Evolutionary conservation across 2,113 vertebrate species (phyloP), one percentile per base, ranked within the genome.

Genomic region (Laticauda laticaudata): DNA sequence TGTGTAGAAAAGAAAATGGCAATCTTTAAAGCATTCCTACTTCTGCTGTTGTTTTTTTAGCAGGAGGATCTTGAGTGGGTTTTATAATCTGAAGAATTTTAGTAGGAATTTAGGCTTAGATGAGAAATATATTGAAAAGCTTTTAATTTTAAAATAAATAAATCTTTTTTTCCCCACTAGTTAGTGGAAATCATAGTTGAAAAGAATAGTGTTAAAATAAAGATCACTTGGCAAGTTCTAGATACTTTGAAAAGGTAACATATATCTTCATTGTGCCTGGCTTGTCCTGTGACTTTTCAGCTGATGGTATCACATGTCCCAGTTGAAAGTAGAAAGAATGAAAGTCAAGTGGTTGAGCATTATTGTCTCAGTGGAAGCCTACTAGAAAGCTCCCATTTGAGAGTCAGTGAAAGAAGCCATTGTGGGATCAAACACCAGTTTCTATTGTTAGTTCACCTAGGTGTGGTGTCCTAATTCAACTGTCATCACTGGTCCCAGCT

Each of bases 171-270:
- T 24, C 26, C 15, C 75, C 53, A 57, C 5, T 81, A 43, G 14
- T 89, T 56, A 43, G n/a, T 55, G 29, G 53, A 56, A 55, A n/a
- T 56, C n/a, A 93, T 95, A 93, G 92, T 96, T 59, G 93, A 95
- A 92, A 92, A 93, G 96, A 94, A 94, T 59, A 48, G 9, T 29
- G 26, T 55, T 92, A n/a, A 93, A 93, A n/a, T 94, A 96, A 96
- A 96, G 92, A 93, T 94, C 90, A 94, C 93, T 95, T 94, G 26
- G 86, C 4, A 55, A 3, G 34, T 29, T 92, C 24, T 54, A 56
- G 24, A 54, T 89, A 48, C 56, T 26, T 56, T 21, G 14, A 87
- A 53, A 87, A 61, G 11, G 0, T 9, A 29, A n/a, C 11, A 51
- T 11, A 92, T 64, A 21, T 53, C 69, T 92, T n/a, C n/a, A 87